Percentiles rank a stretch among this genome's conserved stretches.
Evolutionary conservation across 1,140 invertebrate genomes (phyloP).

Genomic region (Thaumetopoea pityocampa): DNA sequence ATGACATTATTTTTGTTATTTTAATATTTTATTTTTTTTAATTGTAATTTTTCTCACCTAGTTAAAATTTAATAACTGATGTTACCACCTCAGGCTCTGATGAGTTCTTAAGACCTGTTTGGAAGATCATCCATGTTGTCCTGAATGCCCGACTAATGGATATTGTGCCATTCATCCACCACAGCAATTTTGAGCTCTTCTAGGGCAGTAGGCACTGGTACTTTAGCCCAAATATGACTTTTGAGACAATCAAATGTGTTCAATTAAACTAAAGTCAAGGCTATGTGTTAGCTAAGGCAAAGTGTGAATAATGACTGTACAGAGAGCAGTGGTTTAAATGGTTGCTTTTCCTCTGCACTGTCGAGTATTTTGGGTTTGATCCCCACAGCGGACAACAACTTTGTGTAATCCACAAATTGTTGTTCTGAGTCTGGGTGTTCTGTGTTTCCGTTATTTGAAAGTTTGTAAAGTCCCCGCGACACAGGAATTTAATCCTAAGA

Average conservation of each 20-base stretch:
- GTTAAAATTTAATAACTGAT: slow-evolving; percentile 13
- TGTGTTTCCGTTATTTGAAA: too few relatives aligned
- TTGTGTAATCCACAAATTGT: too few relatives aligned
- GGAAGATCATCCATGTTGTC: slow-evolving; percentile 24
- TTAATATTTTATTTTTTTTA: background rate
- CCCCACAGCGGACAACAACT: too few relatives aligned
- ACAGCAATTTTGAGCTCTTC: slow-evolving; percentile 13
- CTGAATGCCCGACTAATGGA: slow-evolving; percentile 23
- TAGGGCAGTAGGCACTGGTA: slow-evolving; percentile 6
- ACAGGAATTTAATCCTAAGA: too few relatives aligned
- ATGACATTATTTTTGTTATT: background rate
- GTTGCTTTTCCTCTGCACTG: too few relatives aligned
- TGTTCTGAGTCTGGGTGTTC: too few relatives aligned
- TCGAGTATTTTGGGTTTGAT: too few relatives aligned
- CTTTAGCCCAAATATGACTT: slow-evolving; percentile 8
- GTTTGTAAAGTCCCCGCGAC: too few relatives aligned
- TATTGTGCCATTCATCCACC: slow-evolving; percentile 22
- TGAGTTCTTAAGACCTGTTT: slow-evolving; percentile 17
- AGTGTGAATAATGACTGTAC: background rate
- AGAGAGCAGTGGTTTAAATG: too few relatives aligned
- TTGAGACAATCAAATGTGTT: slow-evolving; percentile 19
- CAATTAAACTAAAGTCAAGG: slow-evolving; percentile 11
- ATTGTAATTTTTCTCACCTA: too few relatives aligned
- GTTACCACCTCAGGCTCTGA: slow-evolving; percentile 15
- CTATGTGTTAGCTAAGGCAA: slow-evolving; percentile 8